Evolutionary conservation across 2,113 vertebrate genomes (phyloP).

Genomic region (Todiramphus saurophagus): DNA sequence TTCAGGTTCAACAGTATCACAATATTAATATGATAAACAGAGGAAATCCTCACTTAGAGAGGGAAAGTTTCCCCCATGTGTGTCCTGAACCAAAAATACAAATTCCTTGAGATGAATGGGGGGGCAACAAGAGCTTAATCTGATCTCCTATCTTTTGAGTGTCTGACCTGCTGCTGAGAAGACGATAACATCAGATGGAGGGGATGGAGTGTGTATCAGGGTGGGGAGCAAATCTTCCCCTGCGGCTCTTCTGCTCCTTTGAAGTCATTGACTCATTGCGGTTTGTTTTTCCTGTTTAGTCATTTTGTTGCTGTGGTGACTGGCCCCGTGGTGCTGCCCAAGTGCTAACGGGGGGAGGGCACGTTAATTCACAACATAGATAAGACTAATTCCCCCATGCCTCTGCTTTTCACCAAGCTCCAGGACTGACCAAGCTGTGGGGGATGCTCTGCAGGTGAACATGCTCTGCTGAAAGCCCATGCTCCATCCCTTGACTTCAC

Average conservation of each 20-base stretch:
- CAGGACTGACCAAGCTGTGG: background rate
- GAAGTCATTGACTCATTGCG: constrained; percentile 41
- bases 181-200: background rate
- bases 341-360: background rate
- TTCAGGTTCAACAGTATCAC: background rate
- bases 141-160: background rate
- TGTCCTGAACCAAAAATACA: background rate
- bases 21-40: background rate
- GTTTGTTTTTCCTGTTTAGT: constrained; percentile 41
- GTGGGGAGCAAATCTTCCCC: constrained; percentile 1
- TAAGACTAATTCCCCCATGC: background rate
- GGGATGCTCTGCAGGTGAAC: background rate
- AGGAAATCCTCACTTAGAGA: background rate
- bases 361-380: background rate
- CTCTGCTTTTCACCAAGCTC: background rate
- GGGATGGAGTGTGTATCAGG: background rate
- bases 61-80: background rate
- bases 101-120: background rate
- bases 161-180: background rate
- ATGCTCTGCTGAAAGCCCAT: background rate
- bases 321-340: background rate
- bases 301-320: constrained; percentile 18
- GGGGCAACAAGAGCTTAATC: background rate
- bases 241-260: constrained; percentile 1
- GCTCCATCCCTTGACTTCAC: background rate